A percentile compares a stretch with the other conserved stretches of the same genome.
These are phyloP conservation scores for Seira ritae DNA, from an alignment of 2,888 invertebrate genomes.

Conservation along the genomic window DNA sequence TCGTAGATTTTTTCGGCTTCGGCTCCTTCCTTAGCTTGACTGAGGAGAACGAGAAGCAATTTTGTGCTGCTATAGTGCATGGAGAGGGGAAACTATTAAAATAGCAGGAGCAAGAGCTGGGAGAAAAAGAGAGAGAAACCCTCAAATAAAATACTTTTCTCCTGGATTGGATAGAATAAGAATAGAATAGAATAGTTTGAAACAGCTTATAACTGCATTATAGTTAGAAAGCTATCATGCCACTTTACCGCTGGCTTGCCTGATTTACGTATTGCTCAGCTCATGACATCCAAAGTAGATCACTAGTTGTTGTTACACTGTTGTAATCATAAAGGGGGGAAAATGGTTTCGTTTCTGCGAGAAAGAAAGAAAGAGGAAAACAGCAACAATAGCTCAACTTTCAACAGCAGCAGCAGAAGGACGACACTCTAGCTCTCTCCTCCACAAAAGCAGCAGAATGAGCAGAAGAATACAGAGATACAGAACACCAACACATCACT, in stretches of 20 bases:
- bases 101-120: background rate
- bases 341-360: background rate
- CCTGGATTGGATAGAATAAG: too few species aligned
- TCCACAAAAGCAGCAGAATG: background rate
- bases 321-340: background rate
- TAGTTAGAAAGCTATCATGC: conserved; percentile 59
- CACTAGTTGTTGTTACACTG: conserved; percentile 23
- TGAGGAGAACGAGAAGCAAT: conserved; percentile 11
- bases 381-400: conserved; percentile 53
- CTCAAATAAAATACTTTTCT: conserved; percentile 57
- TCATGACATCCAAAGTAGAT: conserved; percentile 60
- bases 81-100: conserved; percentile 28
- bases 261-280: conserved; percentile 59
- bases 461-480: conserved; percentile 9
- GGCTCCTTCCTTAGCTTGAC: conserved; percentile 34
- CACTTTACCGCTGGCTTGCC: conserved; percentile 59
- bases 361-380: conserved; percentile 36
- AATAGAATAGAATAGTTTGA: too few species aligned
- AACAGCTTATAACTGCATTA: conserved; percentile 60
- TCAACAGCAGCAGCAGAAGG: conserved; percentile 23
- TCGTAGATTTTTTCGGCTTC: too few species aligned
- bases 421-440: background rate
- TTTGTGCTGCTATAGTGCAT: too few species aligned
- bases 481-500: conserved; percentile 12
- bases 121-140: conserved; percentile 41